Conservation (phyloP, 2,113 vertebrate genomes). For the Lamprologus ornatipinnis region DNA sequence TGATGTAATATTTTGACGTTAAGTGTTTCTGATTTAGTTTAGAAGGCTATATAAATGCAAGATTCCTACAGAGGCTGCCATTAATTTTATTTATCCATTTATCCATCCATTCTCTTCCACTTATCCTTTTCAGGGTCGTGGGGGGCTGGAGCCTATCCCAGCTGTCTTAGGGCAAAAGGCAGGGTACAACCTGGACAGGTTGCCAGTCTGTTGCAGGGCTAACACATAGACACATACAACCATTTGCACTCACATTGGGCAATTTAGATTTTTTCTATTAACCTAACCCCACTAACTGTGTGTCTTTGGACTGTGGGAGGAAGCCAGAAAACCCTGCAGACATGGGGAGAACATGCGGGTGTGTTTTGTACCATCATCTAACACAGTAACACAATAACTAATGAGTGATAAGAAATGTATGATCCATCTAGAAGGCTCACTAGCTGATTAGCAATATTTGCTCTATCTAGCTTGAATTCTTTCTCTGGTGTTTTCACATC, state of each 20-base stretch:
- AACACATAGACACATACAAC: background rate
- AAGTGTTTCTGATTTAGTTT: background rate
- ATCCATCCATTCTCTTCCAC: background rate
- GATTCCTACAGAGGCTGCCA: background rate
- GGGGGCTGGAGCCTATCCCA: background rate
- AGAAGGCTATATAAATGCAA: background rate
- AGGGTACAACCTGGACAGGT: background rate
- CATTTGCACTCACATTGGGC: background rate
- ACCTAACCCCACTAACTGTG: background rate
- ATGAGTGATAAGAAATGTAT: background rate
- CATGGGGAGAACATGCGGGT: background rate
- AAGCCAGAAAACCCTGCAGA: background rate
- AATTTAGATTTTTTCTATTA: background rate
- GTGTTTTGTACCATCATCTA: background rate
- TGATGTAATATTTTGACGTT: background rate
- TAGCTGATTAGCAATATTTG: background rate
- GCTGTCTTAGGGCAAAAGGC: background rate
- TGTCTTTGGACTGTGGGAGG: background rate
- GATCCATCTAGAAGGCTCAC: background rate
- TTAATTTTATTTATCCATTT: background rate
- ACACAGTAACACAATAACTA: background rate
- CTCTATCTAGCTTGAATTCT: background rate
- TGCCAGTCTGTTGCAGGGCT: background rate
- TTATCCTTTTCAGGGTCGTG: background rate
- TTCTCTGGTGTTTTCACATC: background rate